These are phyloP conservation scores for Eunapius fragilis DNA, from an alignment of 37 sponge, comb jelly and placozoan species.

Conservation along the genomic window DNA sequence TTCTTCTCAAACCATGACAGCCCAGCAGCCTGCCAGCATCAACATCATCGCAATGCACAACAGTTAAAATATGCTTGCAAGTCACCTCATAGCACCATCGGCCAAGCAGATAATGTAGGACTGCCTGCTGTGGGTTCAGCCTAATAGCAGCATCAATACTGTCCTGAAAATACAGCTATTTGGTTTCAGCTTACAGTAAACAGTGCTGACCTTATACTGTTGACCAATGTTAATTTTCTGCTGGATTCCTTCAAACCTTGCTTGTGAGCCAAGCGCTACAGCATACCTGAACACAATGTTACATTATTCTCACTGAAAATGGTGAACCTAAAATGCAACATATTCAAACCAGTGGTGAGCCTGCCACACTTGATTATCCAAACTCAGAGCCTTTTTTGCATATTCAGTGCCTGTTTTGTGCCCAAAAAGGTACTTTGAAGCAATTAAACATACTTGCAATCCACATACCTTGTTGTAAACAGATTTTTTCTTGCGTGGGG, in stretches of 20 bases:
- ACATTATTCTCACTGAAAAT: background rate
- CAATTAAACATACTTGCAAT: background rate
- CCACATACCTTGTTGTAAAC: constrained; percentile 40
- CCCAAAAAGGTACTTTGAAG: background rate
- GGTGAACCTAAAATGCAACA: background rate
- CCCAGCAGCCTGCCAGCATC: constrained; percentile 47
- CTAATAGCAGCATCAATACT: constrained; percentile 69
- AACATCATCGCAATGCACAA: too few species aligned
- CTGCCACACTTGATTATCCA: constrained; percentile 55
- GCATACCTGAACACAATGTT: constrained; percentile 24
- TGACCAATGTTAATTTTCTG: constrained; percentile 58
- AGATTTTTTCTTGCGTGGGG: constrained; percentile 28
- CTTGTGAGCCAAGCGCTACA: constrained; percentile 31
- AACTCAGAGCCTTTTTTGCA: constrained; percentile 38
- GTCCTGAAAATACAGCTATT: constrained; percentile 26
- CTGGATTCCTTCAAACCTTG: constrained; percentile 49
- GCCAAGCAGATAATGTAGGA: constrained; percentile 53
- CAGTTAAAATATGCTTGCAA: background rate
- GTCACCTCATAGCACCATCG: constrained; percentile 71
- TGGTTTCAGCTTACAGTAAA: background rate
- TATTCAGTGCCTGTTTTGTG: constrained; percentile 28
- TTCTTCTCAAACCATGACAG: constrained; percentile 77
- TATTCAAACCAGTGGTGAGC: constrained; percentile 64
- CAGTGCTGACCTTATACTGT: constrained; percentile 54
- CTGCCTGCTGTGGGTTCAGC: constrained; percentile 43